A percentile compares a stretch with the other conserved stretches of the same genome.
phyloP scores from a whole-genome alignment of 2,113 vertebrate species.

The Spea bombifrons region DNA sequence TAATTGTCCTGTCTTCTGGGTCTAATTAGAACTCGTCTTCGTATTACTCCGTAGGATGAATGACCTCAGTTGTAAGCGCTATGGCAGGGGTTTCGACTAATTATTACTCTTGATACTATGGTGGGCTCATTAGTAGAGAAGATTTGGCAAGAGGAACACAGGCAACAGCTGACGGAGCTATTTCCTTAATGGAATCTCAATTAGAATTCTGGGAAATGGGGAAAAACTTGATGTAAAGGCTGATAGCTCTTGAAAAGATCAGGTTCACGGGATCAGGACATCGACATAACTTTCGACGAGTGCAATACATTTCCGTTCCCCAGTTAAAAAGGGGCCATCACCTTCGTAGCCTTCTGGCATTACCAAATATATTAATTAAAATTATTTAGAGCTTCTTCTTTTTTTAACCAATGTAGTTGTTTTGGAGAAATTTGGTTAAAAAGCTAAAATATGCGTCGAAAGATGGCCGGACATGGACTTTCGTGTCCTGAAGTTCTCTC shows the following conservation, averaged over 20 bases:
- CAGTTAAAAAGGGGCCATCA: too few relatives aligned
- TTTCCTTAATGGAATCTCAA: constrained; percentile 19
- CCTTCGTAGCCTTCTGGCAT: too few relatives aligned
- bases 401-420: too few relatives aligned
- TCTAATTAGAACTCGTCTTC: constrained; percentile 7
- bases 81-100: constrained; percentile 21
- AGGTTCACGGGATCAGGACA: too few relatives aligned
- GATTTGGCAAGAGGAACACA: constrained; percentile 16
- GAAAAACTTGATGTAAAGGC: not conserved
- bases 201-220: not conserved
- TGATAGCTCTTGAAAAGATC: not conserved
- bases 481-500: too few relatives aligned
- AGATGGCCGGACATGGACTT: too few relatives aligned
- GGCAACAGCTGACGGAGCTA: constrained; percentile 28
- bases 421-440: too few relatives aligned
- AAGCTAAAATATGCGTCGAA: too few relatives aligned
- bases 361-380: too few relatives aligned
- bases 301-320: too few relatives aligned
- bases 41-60: constrained; percentile 5
- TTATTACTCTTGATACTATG: constrained; percentile 31
- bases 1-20: constrained; percentile 3
- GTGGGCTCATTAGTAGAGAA: constrained; percentile 19
- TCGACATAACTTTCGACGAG: too few relatives aligned
- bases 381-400: too few relatives aligned
- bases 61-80: constrained; percentile 12